Evolutionary conservation across 2,797 vertebrate species (phyloP), one percentile per base, ranked within the genome.

Genomic region (Myotis findleyi): DNA sequence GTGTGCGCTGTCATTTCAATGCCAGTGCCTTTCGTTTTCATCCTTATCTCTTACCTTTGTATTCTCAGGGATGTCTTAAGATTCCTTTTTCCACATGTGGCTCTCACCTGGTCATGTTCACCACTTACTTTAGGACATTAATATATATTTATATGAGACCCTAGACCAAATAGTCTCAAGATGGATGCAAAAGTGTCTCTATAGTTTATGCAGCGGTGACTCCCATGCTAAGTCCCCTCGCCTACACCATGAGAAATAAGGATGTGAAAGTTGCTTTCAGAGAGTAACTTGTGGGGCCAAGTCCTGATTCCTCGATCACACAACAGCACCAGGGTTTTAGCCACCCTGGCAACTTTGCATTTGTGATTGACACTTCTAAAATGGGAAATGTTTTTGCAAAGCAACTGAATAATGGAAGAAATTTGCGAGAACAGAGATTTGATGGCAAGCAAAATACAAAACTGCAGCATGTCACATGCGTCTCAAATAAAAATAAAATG

Each of bases 101-200:
- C 3, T 97, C 94, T 49, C 96, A 97, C 59, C 83, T 98, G 62
- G 86, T 69, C 1, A 86, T 96, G 59, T 96, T 97, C 38, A 36
- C 69, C 49, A 94, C 97, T 62, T 98, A 96, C 87, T 97, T 95
- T 96, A 97, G 94, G 25, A 97, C 95, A 18, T 69, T 95, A n/a
- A 76, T 83, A 88, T 97, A 76, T 86, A 88, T 97, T 51, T 96
- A 97, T 80, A 49, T 97, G 71, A 97, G 85, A 62, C 96, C 96
- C 6, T 94, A 96, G 51, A 85, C 76, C 41, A 94, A 85, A 66
- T 91, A 53, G 25, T 73, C 84, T n/a, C 93, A 92, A 59, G 87
- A 89, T 38, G 57, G 83, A 12, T 94, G 97, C 69, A 97, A 96
- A 69, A 87, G 96, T 33, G 76, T 97, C 76, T 95, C 94, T 82